Percentiles rank a stretch among this genome's conserved stretches.
phyloP scores from a whole-genome alignment of 2,888 invertebrate species.

The Dioctria linearis region DNA sequence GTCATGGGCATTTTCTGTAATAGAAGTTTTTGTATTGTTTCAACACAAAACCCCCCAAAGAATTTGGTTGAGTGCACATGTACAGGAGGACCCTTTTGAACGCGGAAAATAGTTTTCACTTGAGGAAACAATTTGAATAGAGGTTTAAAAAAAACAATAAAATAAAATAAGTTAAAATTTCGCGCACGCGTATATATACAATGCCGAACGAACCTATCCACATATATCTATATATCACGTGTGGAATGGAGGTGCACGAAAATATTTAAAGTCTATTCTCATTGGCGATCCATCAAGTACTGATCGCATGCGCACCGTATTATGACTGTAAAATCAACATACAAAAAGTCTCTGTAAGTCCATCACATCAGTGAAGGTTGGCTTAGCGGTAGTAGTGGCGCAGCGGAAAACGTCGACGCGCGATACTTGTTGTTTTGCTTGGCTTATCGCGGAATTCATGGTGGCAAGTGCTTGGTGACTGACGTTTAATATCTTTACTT shows the following conservation, averaged over 20 bases:
- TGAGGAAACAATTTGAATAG: slow-evolving; percentile 5
- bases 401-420: not conserved
- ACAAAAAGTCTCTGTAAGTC: not conserved
- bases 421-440: slow-evolving; percentile 23
- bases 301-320: slow-evolving; percentile 53
- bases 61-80: slow-evolving; percentile 53
- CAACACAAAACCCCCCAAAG: slow-evolving; percentile 29
- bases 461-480: slow-evolving; percentile 16
- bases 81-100: slow-evolving; percentile 7
- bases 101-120: slow-evolving; percentile 30
- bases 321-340: too few species aligned
- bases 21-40: slow-evolving; percentile 34
- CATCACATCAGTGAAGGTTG: slow-evolving; percentile 2
- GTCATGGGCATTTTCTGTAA: slow-evolving; percentile 27
- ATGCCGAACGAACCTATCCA: not conserved
- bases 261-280: slow-evolving; percentile 43
- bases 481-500: not conserved
- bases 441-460: not conserved
- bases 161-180: slow-evolving; percentile 1
- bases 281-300: slow-evolving; percentile 53
- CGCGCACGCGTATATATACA: not conserved
- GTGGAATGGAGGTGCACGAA: slow-evolving; percentile 10
- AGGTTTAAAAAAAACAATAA: not conserved
- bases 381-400: not conserved
- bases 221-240: not conserved